Evolutionary conservation across 2,797 vertebrate species (phyloP).

Genomic region (Jordanella pulchra): DNA sequence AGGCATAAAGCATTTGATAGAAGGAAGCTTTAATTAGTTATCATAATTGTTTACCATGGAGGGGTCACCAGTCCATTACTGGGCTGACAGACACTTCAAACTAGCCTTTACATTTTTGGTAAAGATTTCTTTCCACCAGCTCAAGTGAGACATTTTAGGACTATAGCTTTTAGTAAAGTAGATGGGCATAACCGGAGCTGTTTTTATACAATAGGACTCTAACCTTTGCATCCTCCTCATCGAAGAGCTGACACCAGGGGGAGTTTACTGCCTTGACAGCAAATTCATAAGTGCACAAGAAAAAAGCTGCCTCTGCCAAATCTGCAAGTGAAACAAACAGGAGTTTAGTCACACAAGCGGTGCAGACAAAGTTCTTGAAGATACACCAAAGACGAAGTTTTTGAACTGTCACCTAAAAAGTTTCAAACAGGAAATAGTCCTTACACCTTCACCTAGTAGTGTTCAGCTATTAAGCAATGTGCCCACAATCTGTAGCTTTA

Average conservation of each 20-base stretch:
- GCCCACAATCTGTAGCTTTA: not conserved
- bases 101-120: not conserved
- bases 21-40: too few relatives aligned
- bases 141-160: not conserved
- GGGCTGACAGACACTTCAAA: not conserved
- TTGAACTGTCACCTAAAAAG: not conserved
- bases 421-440: not conserved
- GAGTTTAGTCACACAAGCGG: not conserved
- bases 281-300: slow-evolving; percentile 5
- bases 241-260: slow-evolving; percentile 92
- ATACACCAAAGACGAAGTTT: slow-evolving; percentile 25
- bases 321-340: slow-evolving; percentile 72
- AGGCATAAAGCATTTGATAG: too few relatives aligned
- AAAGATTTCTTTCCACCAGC: not conserved
- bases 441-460: not conserved
- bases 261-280: not conserved
- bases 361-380: not conserved
- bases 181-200: not conserved
- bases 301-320: slow-evolving; percentile 64
- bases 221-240: slow-evolving; percentile 89
- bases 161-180: not conserved
- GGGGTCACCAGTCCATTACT: too few relatives aligned
- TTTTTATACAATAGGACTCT: too few relatives aligned
- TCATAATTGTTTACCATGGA: too few relatives aligned
- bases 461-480: not conserved